Conservation (phyloP, 2,888 invertebrate species). For the Campoplex nolae region DNA sequence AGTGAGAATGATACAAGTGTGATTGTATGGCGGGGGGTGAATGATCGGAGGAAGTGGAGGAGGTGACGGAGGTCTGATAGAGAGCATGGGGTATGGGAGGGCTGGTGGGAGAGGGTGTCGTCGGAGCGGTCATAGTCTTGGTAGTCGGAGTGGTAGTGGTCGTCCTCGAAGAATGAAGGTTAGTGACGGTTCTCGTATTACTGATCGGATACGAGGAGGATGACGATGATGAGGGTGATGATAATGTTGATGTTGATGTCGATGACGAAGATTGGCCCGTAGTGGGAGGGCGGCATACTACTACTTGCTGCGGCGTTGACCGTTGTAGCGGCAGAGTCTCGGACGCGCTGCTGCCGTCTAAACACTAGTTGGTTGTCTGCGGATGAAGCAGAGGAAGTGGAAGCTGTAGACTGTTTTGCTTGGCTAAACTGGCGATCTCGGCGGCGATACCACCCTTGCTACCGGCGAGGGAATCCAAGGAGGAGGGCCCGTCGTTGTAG, state of each 20-base stretch:
- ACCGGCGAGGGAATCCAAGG: conserved; percentile 80
- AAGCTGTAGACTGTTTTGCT: conserved; percentile 83
- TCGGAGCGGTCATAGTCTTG: conserved; percentile 6
- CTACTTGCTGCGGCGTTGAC: conserved; percentile 77
- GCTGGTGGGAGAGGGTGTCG: conserved; percentile 30
- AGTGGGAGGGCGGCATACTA: conserved; percentile 75
- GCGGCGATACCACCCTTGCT: conserved; percentile 80
- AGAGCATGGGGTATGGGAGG: conserved; percentile 79
- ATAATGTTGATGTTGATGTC: conserved; percentile 30
- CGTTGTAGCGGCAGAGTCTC: conserved; percentile 77
- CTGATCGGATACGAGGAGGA: conserved; percentile 50
- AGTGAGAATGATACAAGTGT: conserved; percentile 73
- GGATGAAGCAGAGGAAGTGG: conserved; percentile 83
- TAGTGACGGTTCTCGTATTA: conserved; percentile 9
- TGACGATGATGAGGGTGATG: conserved; percentile 42
- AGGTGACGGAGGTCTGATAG: conserved; percentile 77
- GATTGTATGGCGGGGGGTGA: conserved; percentile 68
- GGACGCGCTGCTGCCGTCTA: conserved; percentile 78
- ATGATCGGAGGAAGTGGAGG: conserved; percentile 18
- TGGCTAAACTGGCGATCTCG: conserved; percentile 83
- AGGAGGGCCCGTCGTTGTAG: conserved; percentile 83
- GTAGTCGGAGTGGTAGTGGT: background rate
- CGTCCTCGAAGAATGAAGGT: conserved; percentile 8
- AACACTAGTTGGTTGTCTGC: conserved; percentile 84
- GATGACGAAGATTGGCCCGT: conserved; percentile 63